Evolutionary conservation across 1,140 invertebrate species (phyloP).

Genomic region (Papilio machaon): DNA sequence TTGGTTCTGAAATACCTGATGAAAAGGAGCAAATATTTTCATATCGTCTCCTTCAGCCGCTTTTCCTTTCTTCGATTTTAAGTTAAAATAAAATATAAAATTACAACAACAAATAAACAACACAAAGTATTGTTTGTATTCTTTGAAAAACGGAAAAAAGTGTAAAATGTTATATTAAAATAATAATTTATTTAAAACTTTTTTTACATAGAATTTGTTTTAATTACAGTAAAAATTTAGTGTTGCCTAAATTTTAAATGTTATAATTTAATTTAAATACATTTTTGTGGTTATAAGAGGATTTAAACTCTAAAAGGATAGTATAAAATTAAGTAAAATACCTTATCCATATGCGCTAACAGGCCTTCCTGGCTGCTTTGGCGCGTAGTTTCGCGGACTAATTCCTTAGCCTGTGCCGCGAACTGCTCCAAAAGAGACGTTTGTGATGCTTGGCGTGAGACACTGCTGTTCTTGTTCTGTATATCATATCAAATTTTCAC

Average conservation of each 20-base stretch:
- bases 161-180: neutral
- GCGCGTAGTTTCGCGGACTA: conserved; percentile 91
- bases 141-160: neutral
- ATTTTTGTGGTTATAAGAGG: neutral
- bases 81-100: conserved; percentile 58
- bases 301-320: neutral
- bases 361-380: conserved; percentile 95
- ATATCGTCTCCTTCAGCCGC: conserved; percentile 85
- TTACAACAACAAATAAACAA: conserved; percentile 22
- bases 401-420: conserved; percentile 92
- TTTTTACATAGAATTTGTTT: neutral
- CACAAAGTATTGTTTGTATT: neutral
- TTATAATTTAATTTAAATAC: neutral
- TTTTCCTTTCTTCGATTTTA: conserved; percentile 87
- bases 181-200: neutral
- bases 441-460: conserved; percentile 89
- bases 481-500: neutral
- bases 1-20: conserved; percentile 84
- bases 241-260: neutral
- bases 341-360: conserved; percentile 95
- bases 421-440: conserved; percentile 93
- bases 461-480: conserved; percentile 74
- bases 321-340: conserved; percentile 59
- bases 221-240: neutral
- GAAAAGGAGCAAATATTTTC: conserved; percentile 87